phyloP scores from a whole-genome alignment of 2,113 vertebrate genomes.

The Calidris pugnax region DNA sequence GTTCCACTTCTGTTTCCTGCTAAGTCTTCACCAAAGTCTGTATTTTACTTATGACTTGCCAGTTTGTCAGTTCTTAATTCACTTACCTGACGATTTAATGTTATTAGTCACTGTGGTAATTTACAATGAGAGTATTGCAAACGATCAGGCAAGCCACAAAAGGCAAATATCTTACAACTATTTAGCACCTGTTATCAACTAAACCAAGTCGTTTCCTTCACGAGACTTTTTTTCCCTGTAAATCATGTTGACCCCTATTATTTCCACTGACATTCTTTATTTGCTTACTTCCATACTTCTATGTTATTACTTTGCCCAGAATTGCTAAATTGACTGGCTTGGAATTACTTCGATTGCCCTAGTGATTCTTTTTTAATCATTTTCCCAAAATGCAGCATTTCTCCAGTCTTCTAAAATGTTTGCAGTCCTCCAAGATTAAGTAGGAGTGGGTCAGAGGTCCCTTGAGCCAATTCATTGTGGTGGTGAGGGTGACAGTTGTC shows the following conservation, averaged over 20 bases:
- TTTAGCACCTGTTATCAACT: not conserved
- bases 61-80: not conserved
- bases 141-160: not conserved
- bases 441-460: not conserved
- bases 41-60: not conserved
- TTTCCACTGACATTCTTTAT: not conserved
- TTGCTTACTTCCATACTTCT: not conserved
- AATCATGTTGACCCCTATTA: not conserved
- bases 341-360: not conserved
- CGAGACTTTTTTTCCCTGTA: not conserved
- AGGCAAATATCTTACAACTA: not conserved
- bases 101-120: not conserved
- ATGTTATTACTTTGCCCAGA: not conserved
- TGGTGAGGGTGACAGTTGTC: not conserved
- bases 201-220: not conserved
- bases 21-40: not conserved
- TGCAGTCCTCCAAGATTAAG: not conserved
- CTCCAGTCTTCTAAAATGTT: not conserved
- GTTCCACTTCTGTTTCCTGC: not conserved
- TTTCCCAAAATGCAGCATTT: not conserved
- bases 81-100: not conserved
- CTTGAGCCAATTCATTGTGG: not conserved
- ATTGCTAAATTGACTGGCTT: not conserved
- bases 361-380: not conserved
- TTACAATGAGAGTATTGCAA: not conserved